Evolutionary conservation across 2,797 vertebrate species (phyloP), one percentile per base, ranked within the genome.

Genomic region (Capromys pilorides): DNA sequence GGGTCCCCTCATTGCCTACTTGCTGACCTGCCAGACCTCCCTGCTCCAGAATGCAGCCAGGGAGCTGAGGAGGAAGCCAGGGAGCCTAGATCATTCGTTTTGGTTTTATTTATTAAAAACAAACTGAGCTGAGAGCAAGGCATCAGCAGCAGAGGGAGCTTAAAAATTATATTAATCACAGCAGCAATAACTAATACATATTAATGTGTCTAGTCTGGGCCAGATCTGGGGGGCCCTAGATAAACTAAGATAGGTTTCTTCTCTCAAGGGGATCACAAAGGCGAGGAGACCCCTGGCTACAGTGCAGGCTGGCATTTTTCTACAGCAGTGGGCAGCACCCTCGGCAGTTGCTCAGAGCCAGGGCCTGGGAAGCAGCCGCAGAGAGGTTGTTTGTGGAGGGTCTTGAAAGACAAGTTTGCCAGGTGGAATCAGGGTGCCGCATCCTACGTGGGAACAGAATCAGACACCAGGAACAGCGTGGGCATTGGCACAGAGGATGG

Each of bases 51-150:
- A 45, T 16, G 9, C 59, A 91, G 82, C 39, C 0, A 1, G 39
- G 86, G 73, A 89, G 14, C 54, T 3, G 19, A 22, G 41, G 66
- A 94, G 62, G n/a, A 62, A 59, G 77, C 75, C 39, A 61, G 75
- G 79, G 77, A 21, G 31, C 80, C 66, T 79, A 67, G 90, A n/a
- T 92, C 85, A 79, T 82, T 88, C 67, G 51, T 86, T 95, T 90
- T 67, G 90, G 73, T 64, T 93, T 94, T 86, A 80, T 93, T 90
- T 95, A 84, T 96, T 71, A 92, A 94, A 86, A 88, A 82, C 73
- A 90, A 92, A 90, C 77, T 59, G 91, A 82, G 45, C 49, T 10
- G 67, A 75, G 51, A 51, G 75, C 62, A 80, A 88, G 79, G 73
- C n/a, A n/a, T 18, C 51, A 54, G 73, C 36, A 57, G 16, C 83